Evolutionary conservation across 2,797 vertebrate genomes (phyloP).

Genomic region (Gymnoscopelus microlampas): DNA sequence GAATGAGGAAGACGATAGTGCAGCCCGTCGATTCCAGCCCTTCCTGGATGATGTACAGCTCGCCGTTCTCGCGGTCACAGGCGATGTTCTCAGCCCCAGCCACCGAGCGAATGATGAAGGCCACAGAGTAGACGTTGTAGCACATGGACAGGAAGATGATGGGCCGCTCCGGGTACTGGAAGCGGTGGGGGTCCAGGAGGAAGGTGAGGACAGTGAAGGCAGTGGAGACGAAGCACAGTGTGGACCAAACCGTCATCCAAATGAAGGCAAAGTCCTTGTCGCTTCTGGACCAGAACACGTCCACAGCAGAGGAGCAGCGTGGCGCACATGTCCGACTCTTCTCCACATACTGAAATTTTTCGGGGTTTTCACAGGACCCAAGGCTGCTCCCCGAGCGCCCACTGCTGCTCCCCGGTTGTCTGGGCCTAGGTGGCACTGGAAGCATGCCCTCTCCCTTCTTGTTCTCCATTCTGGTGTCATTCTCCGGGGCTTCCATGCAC

Average conservation of each 20-base stretch:
- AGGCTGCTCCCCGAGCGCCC: conserved; percentile 58
- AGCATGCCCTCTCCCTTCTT: conserved; percentile 90
- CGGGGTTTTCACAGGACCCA: conserved; percentile 88
- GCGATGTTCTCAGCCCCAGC: conserved; percentile 94
- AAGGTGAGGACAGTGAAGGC: conserved; percentile 98
- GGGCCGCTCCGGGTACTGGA: conserved; percentile 97
- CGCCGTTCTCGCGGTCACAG: conserved; percentile 92
- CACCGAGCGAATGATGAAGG: conserved; percentile 95
- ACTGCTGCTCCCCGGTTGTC: conserved; percentile 69
- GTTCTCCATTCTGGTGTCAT: conserved; percentile 85
- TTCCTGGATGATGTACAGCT: conserved; percentile 95
- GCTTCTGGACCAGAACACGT: conserved; percentile 94
- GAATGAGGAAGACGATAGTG: conserved; percentile 96
- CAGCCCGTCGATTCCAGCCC: conserved; percentile 96
- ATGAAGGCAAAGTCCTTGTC: conserved; percentile 98
- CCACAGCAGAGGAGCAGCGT: conserved; percentile 90
- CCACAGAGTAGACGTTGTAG: conserved; percentile 96
- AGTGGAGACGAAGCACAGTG: conserved; percentile 94
- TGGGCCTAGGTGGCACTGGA: conserved; percentile 81
- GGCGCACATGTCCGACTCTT: conserved; percentile 93
- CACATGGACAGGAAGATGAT: conserved; percentile 99
- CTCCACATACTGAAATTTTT: conserved; percentile 96
- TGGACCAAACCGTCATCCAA: conserved; percentile 98
- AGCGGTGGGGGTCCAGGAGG: conserved; percentile 94
- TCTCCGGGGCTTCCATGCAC: conserved; percentile 98